Conservation (phyloP, 1,140 invertebrate species). For the Lepidurus arcticus region DNA sequence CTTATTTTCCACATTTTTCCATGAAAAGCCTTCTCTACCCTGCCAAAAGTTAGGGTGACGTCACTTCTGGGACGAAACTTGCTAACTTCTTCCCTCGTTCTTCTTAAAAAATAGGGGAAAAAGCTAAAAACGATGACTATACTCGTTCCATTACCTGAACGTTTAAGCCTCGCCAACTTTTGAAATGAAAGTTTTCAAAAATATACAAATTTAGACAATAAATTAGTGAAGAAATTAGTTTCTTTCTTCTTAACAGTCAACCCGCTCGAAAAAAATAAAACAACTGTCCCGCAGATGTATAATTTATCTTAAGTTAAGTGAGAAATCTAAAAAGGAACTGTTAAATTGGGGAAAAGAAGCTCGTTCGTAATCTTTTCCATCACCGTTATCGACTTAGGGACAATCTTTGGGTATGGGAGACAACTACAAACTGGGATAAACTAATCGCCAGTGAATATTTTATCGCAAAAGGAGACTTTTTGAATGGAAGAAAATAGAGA, state of each 20-base stretch:
- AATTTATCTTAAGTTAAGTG: no score
- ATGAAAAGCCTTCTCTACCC: not conserved
- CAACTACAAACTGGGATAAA: no score
- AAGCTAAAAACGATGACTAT: not conserved
- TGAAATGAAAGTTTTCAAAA: not conserved
- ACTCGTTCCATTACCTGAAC: slow-evolving; percentile 3
- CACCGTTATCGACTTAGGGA: no score
- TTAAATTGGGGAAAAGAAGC: no score
- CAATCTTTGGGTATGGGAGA: no score
- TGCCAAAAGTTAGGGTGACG: slow-evolving; percentile 18
- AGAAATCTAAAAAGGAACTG: no score
- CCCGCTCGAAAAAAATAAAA: no score
- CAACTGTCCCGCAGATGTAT: no score
- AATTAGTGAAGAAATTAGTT: not conserved
- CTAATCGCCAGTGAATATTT: no score
- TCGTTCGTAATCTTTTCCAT: no score
- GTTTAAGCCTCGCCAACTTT: not conserved
- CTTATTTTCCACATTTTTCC: not conserved
- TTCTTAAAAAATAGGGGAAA: not conserved
- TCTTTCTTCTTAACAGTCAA: no score
- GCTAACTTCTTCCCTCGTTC: not conserved
- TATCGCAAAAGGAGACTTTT: no score
- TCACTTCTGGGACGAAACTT: not conserved
- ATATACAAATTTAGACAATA: not conserved
- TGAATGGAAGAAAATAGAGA: not conserved